Conservation (phyloP, 2,888 invertebrate genomes). For the Pandemis heparana region DNA sequence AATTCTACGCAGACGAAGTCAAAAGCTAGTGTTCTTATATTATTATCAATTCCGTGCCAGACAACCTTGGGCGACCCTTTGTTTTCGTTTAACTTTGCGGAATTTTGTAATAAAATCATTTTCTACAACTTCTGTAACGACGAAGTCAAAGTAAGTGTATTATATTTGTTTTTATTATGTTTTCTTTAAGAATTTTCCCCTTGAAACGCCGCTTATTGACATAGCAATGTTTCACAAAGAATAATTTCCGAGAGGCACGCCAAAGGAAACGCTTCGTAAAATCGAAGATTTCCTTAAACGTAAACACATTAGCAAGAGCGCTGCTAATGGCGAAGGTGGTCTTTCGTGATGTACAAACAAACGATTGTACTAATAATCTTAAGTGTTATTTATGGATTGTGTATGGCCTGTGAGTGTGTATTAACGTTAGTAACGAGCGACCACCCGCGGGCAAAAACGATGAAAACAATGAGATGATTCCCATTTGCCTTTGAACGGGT, state of each 20-base stretch:
- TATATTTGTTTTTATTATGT: background rate
- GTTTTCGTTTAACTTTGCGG: background rate
- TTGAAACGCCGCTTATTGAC: background rate
- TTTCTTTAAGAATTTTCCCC: background rate
- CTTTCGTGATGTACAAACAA: slow-evolving; percentile 69
- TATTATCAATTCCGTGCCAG: background rate
- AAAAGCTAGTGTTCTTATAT: background rate
- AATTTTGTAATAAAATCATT: background rate
- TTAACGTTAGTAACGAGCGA: slow-evolving; percentile 7
- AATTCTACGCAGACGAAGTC: no score
- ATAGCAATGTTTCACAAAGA: slow-evolving; percentile 1
- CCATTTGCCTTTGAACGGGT: slow-evolving; percentile 1
- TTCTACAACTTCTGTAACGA: background rate
- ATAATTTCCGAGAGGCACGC: slow-evolving; percentile 27
- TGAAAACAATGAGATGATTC: slow-evolving; percentile 8
- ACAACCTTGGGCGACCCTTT: background rate
- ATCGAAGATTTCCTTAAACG: slow-evolving; percentile 57
- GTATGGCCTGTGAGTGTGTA: slow-evolving; percentile 42
- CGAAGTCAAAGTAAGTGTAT: background rate
- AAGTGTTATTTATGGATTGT: slow-evolving; percentile 49
- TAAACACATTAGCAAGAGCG: slow-evolving; percentile 66
- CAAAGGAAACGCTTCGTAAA: slow-evolving; percentile 44
- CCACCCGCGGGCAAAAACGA: slow-evolving; percentile 17
- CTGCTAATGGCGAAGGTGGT: slow-evolving; percentile 72
- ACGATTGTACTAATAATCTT: slow-evolving; percentile 57